Evolutionary conservation across 2,113 vertebrate species (phyloP), one percentile per base, ranked within the genome.

Genomic region (Nycticorax nycticorax): DNA sequence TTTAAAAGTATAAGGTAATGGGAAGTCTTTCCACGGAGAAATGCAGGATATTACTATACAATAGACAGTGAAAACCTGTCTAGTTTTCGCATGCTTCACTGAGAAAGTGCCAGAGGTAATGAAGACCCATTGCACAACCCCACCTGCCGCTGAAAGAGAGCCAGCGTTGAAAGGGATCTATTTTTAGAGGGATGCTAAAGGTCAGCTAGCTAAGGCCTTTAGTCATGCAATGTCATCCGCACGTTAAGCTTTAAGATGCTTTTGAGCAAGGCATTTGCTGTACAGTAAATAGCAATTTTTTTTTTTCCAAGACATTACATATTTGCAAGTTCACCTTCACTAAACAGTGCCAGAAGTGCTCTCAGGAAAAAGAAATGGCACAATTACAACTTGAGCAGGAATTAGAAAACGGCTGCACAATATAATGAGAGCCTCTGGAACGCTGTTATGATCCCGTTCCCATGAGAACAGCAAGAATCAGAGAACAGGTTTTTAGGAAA

Each of bases 181-280:
- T 97, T 97, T 97, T 89, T 96, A 79, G 93, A 93, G 92, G 85
- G 59, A 93, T 95, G 91, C 67, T 84, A 94, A 88, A 97, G 95
- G 94, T 97, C 93, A 98, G 57, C 53, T 47, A 68, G 78, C 76
- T 50, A 4, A 92, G 88, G 85, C 85, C 89, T 93, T 74, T 12
- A 64, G 72, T 52, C 60, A 28, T 71, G 89, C 89, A 79, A 39
- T 57, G 50, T 73, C 89, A 96, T 69, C 90, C 53, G 18, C 78
- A 52, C 1, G 4, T 32, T 48, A 35, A 82, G 52, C 55, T 91
- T 62, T 4, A 26, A 89, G 80, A 91, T 85, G 81, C 78, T 88
- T 92, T 37, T 62, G 77, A 93, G 62, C 57, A 50, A 88, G 84
- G 75, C 21, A 22, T 73, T 83, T 71, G 32, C 75, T 76, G 1